Percentiles rank a stretch among this genome's conserved stretches.
Evolutionary conservation across 2,888 invertebrate species (phyloP).

Genomic region (Leptopilina drosophilae): DNA sequence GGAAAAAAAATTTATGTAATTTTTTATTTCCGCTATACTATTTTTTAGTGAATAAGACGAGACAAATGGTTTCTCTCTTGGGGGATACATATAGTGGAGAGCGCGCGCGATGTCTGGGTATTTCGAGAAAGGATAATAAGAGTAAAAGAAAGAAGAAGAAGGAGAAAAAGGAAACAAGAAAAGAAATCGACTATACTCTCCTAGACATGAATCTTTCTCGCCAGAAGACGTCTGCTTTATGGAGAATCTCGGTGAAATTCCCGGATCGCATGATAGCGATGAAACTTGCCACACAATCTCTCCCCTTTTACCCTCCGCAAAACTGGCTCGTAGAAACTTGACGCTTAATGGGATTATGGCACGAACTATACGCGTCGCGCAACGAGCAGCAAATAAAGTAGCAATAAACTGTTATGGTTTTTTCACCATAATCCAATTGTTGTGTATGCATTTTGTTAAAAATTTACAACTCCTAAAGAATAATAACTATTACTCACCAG

Average conservation of each 20-base stretch:
- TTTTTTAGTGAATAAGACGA: constrained; percentile 1
- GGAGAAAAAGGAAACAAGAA: neutral
- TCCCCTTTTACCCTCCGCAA: neutral
- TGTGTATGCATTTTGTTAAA: constrained; percentile 9
- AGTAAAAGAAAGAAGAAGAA: neutral
- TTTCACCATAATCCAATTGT: constrained; percentile 29
- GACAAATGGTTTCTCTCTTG: neutral
- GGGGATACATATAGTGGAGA: neutral
- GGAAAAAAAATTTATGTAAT: neutral
- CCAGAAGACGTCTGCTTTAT: constrained; percentile 25
- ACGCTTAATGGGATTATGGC: constrained; percentile 36
- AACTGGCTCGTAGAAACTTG: constrained; percentile 28
- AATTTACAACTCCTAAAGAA: neutral
- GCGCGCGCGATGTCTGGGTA: constrained; percentile 28
- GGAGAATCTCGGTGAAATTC: constrained; percentile 38
- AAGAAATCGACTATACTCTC: constrained; percentile 8
- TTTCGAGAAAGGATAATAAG: neutral
- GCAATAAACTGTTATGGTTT: constrained; percentile 31
- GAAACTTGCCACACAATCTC: constrained; percentile 32
- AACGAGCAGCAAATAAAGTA: constrained; percentile 36
- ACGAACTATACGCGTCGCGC: neutral
- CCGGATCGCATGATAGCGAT: constrained; percentile 22
- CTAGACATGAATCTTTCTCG: constrained; percentile 13
- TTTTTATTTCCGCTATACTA: neutral
- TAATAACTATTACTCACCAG: constrained; percentile 82